Evolutionary conservation across 1,140 invertebrate species (phyloP), one percentile per base, ranked within the genome.

Genomic region (Littorina saxatilis): DNA sequence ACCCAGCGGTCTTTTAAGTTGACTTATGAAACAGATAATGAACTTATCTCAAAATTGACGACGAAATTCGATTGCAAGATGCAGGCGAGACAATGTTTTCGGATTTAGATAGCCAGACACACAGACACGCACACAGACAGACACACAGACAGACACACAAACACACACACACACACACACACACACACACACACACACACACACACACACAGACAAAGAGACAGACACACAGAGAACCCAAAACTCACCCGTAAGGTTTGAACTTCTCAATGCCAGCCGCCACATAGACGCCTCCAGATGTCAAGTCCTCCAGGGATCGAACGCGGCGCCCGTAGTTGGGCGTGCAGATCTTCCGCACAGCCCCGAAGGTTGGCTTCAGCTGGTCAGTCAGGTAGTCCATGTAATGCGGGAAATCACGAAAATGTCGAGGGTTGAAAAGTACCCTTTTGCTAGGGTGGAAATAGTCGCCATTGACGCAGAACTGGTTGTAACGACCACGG

Each of bases 391-490:
- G 68, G 50, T 70, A 47, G 79, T 80, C 79, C 66, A 72, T 27
- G 66, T 80, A 80, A 40, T 68, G 68, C 0, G 63, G 29, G 32
- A 80, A 70, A 47, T 80, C 68, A 0, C 40, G 66, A 37, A 70
- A 68, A 23, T 55, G 66, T 27, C 35, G 23, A 0, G 63, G 29
- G 68, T 80, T 68, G 27, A 68, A 50, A 7, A 80, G 15, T 15
- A 73, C 43, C 32, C n/a, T 70, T 37, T 80, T 80, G 5, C 66
- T 37, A 2, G 35, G n/a, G 32, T 35, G 40, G 29, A 43, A 52
- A 29, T 13, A 55, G 68, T 80, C 66, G 39, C 79, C 79, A 66
- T 80, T 80, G 23, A 80, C 63, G 47, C 50, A 80, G 66, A 70
- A 80, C 4, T 5, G 9, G 39, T n/a, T 35, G 63, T 15, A 50